Base-by-base conservation (phyloP, 2,113 vertebrate species). In the Lynx canadensis region DNA sequence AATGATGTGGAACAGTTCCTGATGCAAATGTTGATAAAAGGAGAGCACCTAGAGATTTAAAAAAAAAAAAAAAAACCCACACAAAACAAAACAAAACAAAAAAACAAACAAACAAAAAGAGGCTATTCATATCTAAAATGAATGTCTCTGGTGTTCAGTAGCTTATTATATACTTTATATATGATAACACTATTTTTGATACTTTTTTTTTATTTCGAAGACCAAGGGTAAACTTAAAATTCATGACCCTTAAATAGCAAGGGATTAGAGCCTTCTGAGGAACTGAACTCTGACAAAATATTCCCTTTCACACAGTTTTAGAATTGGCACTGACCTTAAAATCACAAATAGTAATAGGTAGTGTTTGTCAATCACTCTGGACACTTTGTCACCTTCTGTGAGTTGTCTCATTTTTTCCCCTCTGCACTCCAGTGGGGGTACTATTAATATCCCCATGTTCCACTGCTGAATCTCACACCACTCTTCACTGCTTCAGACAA, bases 11-110 rank as follows among this genome's bases (percentile, higher is more conserved):
- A 78, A 74, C 65, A 84, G n/a, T 91, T 48, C 38, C 71, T 0
- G 1, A 71, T 95, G 90, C 85, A 95, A 97, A 96, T 95, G 8
- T 25, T 29, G 10, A n/a, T 83, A 41, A 94, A 81, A 94, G 45
- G 45, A 91, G 45, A 94, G 41, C 38, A 63, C n/a, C 48, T n/a
- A 12, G n/a, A 91, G 2, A 27, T 45, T 55, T 7, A 1, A 63
- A 69, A 73, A 68, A 76, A 66, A 52, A 52, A 5, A 11, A 21
- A 66, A 48, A 52, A 50, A 50, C 13, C 45, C 45, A 45, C 45
- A 45, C 45, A 45, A 45, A 45, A 45, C 45, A 45, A 1, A 63
- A 69, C 68, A 68, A 76, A 66, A 52, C 48, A 5, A 11, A 21
- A 66, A 55, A 52, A 7, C 16, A 50, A 50, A 14, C 12, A 45